Percentiles rank a stretch among this genome's conserved stretches.
phyloP scores from a whole-genome alignment of 2,888 invertebrate genomes.

The Corbicula japonica region DNA sequence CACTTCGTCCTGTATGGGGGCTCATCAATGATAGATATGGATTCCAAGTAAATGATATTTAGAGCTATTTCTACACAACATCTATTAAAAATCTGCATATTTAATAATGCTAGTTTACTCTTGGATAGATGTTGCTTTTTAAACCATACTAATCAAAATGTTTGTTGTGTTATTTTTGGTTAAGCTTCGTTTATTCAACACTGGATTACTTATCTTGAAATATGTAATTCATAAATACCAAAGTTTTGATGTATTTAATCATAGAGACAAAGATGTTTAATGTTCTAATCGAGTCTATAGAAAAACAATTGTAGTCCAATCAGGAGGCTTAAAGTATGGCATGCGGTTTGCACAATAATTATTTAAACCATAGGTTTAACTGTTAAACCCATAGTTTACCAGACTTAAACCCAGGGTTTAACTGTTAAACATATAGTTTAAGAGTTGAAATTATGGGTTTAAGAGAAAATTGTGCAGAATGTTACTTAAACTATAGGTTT shows the following conservation, averaged over 20 bases:
- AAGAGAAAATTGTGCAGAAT: neutral
- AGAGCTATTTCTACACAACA: neutral
- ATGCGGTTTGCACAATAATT: no score
- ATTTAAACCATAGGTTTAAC: no score
- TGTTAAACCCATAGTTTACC: no score
- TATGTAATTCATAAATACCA: no score
- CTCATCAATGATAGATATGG: slow-evolving; percentile 86
- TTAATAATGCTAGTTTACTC: neutral
- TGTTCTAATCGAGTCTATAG: no score
- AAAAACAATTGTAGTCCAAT: no score
- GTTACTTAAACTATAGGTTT: neutral
- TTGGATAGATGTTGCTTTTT: neutral
- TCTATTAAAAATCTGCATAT: neutral
- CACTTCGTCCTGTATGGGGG: slow-evolving; percentile 87
- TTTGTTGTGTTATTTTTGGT: neutral
- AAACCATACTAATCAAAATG: neutral
- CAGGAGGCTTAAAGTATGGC: no score
- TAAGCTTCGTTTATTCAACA: neutral
- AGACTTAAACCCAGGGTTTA: no score
- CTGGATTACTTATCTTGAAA: neutral
- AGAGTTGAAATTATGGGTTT: neutral
- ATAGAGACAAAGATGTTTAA: no score
- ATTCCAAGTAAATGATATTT: slow-evolving; percentile 82
- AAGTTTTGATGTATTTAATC: no score
- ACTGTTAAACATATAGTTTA: neutral